Percentiles rank a stretch among this genome's conserved stretches.
phyloP scores from a whole-genome alignment of 2,113 vertebrate species.

The Columba livia region DNA sequence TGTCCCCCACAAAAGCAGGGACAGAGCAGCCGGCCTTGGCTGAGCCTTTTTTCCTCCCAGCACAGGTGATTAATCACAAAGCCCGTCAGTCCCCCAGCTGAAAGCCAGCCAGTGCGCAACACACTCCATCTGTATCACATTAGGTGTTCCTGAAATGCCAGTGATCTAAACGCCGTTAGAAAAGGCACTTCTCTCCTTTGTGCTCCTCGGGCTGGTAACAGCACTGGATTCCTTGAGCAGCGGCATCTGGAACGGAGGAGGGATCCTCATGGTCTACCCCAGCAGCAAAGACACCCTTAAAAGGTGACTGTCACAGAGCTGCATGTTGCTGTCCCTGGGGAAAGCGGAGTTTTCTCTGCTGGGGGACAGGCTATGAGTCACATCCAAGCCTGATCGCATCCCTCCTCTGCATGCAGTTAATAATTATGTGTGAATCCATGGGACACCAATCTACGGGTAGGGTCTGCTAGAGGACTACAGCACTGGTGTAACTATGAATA shows the following conservation, averaged over 20 bases:
- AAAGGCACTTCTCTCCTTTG: neutral
- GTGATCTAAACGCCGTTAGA: conserved; percentile 27
- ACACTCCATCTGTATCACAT: conserved; percentile 66
- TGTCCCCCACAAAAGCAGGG: neutral
- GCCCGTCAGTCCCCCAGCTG: neutral
- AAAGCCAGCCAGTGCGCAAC: conserved; percentile 48
- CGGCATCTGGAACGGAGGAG: neutral
- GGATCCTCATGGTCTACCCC: neutral
- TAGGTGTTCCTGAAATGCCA: conserved; percentile 65
- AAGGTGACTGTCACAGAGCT: neutral
- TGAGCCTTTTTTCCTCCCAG: conserved; percentile 19
- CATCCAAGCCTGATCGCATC: neutral
- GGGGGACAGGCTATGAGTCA: neutral
- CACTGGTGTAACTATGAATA: neutral
- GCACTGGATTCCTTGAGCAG: conserved; percentile 24
- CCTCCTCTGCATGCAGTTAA: neutral
- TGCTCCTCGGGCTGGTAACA: conserved; percentile 39
- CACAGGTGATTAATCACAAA: conserved; percentile 74
- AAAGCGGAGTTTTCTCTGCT: neutral
- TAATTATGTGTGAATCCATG: neutral
- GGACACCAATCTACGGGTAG: neutral
- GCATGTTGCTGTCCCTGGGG: neutral
- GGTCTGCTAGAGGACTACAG: neutral
- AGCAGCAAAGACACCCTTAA: neutral
- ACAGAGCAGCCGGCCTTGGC: conserved; percentile 7